phyloP scores from a whole-genome alignment of 2,113 vertebrate genomes.

The Apistogramma diplotaenia region DNA sequence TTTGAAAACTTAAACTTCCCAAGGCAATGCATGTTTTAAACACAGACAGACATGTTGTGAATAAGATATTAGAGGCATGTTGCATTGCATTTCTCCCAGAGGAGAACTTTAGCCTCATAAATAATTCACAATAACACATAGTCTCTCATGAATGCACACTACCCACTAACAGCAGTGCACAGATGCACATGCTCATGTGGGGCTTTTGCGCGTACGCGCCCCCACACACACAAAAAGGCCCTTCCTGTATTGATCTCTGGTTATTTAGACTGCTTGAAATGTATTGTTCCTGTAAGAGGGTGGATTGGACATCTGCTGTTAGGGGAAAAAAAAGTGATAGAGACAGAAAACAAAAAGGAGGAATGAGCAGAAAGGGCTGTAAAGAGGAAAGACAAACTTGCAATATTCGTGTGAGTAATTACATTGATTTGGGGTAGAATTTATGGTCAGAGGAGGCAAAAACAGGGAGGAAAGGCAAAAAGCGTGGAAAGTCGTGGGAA shows the following conservation, averaged over 20 bases:
- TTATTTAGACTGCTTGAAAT: slow-evolving; percentile 40
- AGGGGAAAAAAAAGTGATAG: background rate
- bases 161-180: slow-evolving; percentile 22
- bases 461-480: slow-evolving; percentile 17
- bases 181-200: background rate
- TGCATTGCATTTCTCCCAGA: slow-evolving; percentile 49
- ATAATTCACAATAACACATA: slow-evolving; percentile 62
- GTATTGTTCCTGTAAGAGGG: slow-evolving; percentile 22
- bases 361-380: background rate
- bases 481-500: slow-evolving; percentile 2
- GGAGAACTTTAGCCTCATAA: slow-evolving; percentile 67
- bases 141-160: slow-evolving; percentile 22
- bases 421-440: background rate
- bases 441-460: slow-evolving; percentile 5
- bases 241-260: slow-evolving; percentile 37
- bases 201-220: background rate
- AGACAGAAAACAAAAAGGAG: background rate
- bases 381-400: background rate
- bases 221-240: background rate
- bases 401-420: background rate
- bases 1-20: slow-evolving; percentile 22
- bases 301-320: background rate
- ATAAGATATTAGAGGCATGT: slow-evolving; percentile 55
- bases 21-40: slow-evolving; percentile 49
- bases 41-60: slow-evolving; percentile 49